Conservation (phyloP, 1,140 invertebrate species). For the Bombus ignitus region DNA sequence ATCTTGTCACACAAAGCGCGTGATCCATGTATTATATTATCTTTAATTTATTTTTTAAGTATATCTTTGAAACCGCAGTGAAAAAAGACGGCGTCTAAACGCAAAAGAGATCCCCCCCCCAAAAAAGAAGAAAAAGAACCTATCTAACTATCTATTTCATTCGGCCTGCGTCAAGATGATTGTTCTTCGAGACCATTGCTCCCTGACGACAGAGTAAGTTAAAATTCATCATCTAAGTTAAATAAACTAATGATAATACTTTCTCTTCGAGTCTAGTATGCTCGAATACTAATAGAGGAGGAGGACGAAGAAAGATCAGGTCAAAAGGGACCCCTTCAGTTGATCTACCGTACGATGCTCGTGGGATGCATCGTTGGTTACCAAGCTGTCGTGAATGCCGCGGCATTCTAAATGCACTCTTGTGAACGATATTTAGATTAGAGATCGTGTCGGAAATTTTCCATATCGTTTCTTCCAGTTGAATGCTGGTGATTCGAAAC, state of each 20-base stretch:
- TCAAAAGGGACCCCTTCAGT: slow-evolving; percentile 67
- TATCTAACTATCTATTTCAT: slow-evolving; percentile 35
- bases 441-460: slow-evolving; percentile 4
- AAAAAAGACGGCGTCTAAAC: slow-evolving; percentile 21
- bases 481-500: neutral
- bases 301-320: slow-evolving; percentile 54
- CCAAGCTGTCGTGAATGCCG: slow-evolving; percentile 29
- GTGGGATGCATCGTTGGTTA: slow-evolving; percentile 8
- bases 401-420: slow-evolving; percentile 53
- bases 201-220: slow-evolving; percentile 25
- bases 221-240: slow-evolving; percentile 48
- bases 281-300: slow-evolving; percentile 58
- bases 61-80: slow-evolving; percentile 47
- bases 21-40: neutral
- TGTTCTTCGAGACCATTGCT: neutral
- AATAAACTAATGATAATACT: slow-evolving; percentile 69
- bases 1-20: neutral
- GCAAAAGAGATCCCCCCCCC: neutral
- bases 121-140: neutral
- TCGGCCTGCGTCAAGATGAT: slow-evolving; percentile 3
- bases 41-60: slow-evolving; percentile 25
- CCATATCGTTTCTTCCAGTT: neutral
- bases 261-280: slow-evolving; percentile 47
- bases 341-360: slow-evolving; percentile 23
- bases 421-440: slow-evolving; percentile 13